A percentile compares a stretch with the other conserved stretches of the same genome.
Conservation (phyloP, 2,797 vertebrate genomes). For the Selene dorsalis region DNA sequence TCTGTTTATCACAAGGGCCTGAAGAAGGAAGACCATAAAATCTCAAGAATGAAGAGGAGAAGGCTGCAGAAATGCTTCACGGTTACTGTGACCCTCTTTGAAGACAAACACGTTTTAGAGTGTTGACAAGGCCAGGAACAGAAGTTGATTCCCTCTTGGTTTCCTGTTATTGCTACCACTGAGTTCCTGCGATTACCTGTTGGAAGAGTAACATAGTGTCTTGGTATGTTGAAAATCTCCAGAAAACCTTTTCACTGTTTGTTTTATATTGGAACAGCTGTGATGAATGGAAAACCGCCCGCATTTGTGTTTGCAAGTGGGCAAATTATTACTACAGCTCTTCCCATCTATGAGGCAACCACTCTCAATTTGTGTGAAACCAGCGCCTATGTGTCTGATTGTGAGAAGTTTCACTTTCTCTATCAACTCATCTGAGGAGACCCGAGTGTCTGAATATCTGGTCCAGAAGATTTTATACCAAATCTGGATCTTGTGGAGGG, state of each 20-base stretch:
- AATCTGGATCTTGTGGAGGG: background rate
- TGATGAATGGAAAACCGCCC: background rate
- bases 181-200: too few species aligned
- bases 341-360: background rate
- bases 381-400: background rate
- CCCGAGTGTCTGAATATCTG: background rate
- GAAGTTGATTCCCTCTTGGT: background rate
- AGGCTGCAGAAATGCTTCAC: background rate
- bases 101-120: background rate
- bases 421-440: background rate
- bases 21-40: background rate
- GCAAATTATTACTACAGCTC: too few species aligned
- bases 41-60: background rate
- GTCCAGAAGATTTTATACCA: background rate
- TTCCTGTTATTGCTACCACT: background rate
- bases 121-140: background rate
- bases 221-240: too few species aligned
- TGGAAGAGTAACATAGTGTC: too few species aligned
- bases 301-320: background rate
- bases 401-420: background rate
- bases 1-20: background rate
- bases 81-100: background rate
- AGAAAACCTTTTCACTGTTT: too few species aligned
- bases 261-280: background rate
- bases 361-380: background rate